phyloP scores from a whole-genome alignment of 2,113 vertebrate genomes.

The Cyanistes caeruleus region DNA sequence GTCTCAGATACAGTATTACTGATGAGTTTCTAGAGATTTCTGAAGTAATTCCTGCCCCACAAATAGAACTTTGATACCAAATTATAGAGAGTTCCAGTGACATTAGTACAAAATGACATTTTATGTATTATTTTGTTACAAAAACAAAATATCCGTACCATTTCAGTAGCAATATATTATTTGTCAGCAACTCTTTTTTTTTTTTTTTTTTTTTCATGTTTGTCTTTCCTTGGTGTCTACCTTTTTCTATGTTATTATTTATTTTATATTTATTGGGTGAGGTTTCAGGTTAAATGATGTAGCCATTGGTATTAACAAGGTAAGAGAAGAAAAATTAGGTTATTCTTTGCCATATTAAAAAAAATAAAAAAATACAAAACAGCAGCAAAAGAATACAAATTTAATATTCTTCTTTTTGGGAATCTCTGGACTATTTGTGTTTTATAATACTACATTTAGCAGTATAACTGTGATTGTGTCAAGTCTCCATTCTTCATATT shows the following conservation, averaged over 20 bases:
- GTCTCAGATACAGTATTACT: neutral
- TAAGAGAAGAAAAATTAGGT: neutral
- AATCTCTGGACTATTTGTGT: neutral
- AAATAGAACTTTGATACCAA: neutral
- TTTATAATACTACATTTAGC: neutral
- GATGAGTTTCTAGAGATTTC: neutral
- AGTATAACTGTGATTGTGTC: neutral
- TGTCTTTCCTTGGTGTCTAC: fast-evolving
- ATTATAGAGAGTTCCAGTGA: neutral
- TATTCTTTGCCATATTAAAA: neutral
- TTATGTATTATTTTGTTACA: neutral
- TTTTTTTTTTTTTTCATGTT: neutral
- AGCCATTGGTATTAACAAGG: neutral
- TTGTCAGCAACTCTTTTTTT: neutral
- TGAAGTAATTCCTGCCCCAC: neutral
- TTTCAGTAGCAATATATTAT: neutral
- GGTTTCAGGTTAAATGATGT: neutral
- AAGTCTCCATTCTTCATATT: neutral
- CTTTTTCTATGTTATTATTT: neutral
- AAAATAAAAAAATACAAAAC: neutral
- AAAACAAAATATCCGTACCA: neutral
- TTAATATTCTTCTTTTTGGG: neutral
- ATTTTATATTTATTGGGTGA: neutral
- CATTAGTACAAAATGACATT: neutral
- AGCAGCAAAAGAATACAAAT: neutral